Evolutionary conservation across 2,797 vertebrate species (phyloP).

Genomic region (Syncerus caffer): DNA sequence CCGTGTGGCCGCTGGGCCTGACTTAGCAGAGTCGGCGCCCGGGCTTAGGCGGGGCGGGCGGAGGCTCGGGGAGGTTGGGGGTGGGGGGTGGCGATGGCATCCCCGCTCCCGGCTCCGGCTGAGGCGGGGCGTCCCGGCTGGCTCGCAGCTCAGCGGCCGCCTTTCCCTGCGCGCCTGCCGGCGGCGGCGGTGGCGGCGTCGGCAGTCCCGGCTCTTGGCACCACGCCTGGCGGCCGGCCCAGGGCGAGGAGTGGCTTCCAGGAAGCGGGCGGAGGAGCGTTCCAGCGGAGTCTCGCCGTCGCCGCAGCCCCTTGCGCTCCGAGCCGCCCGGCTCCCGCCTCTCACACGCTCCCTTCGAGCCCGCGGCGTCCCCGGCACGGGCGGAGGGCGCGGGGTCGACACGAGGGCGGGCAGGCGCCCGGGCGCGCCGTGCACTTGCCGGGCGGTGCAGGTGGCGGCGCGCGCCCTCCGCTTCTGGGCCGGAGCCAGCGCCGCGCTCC

Average conservation of each 20-base stretch:
- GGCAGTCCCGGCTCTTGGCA: conserved; percentile 64
- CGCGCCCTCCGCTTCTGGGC: conserved; percentile 58
- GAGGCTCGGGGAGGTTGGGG: background rate
- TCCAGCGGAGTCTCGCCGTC: conserved; percentile 58
- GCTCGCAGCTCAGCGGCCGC: background rate
- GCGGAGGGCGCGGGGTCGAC: background rate
- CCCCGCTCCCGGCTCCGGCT: conserved; percentile 87
- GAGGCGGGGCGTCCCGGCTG: conserved; percentile 77
- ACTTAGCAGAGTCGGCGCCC: conserved; percentile 38
- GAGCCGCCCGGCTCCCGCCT: background rate
- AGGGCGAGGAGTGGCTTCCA: conserved; percentile 71
- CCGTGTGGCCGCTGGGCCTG: background rate
- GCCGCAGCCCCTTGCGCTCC: conserved; percentile 33
- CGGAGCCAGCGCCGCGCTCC: conserved; percentile 36
- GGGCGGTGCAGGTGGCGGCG: conserved; percentile 68
- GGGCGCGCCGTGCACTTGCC: conserved; percentile 49
- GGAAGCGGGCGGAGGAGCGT: conserved; percentile 68
- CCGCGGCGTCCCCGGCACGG: too few species aligned
- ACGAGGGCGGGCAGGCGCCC: background rate
- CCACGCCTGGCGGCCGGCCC: conserved; percentile 65
- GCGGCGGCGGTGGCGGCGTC: conserved; percentile 25
- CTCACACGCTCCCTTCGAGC: background rate
- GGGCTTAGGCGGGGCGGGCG: conserved; percentile 66
- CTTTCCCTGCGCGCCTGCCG: conserved; percentile 35
- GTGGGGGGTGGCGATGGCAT: conserved; percentile 85